These are phyloP conservation scores for Delphinus delphis DNA, from an alignment of 2,113 vertebrate species.

Conservation along the genomic window DNA sequence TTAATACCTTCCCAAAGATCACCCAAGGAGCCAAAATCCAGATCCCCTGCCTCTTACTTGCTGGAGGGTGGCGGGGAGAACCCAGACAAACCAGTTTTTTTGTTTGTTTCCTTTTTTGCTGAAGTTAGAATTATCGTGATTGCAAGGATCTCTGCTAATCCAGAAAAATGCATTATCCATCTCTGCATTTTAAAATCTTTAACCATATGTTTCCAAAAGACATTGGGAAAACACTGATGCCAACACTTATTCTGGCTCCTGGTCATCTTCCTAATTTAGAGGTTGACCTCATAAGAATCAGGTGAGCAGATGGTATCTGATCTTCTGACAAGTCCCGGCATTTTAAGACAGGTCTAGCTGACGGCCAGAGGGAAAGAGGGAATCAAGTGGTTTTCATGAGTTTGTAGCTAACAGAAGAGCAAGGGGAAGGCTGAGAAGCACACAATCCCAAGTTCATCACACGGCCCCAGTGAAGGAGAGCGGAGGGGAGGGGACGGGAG, in stretches of 20 bases:
- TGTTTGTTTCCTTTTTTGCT: background rate
- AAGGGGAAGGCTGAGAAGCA: background rate
- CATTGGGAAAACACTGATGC: background rate
- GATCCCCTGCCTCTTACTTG: background rate
- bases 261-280: background rate
- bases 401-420: background rate
- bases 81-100: background rate
- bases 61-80: fast-evolving
- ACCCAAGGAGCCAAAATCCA: background rate
- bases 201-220: background rate
- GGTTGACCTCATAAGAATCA: background rate
- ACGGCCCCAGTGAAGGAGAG: background rate
- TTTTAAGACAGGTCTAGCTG: background rate
- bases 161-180: background rate
- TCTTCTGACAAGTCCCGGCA: background rate
- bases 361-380: background rate
- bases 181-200: background rate
- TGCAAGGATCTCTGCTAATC: background rate
- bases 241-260: background rate
- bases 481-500: background rate
- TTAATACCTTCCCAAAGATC: background rate
- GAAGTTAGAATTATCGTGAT: background rate
- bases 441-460: background rate
- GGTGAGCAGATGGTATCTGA: background rate
- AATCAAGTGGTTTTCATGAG: background rate